Base-by-base conservation (phyloP, 2,797 vertebrate species). In the Babyrousa celebensis region DNA sequence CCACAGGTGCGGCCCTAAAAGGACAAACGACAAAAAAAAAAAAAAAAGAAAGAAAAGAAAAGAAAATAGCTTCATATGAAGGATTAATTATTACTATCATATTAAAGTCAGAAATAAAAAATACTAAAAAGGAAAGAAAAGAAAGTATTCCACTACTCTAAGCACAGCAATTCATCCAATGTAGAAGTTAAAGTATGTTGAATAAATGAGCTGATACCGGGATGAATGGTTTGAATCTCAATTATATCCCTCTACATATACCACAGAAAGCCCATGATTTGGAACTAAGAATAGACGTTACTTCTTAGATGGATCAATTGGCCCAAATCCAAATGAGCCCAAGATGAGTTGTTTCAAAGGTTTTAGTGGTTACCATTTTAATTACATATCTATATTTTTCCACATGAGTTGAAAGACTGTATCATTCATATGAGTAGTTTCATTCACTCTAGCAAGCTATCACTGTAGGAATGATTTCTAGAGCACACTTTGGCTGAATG, bases 221-320 rank as follows among this genome's bases (percentile, higher is more conserved):
- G 14, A 74, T 65, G 12, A 91, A 74, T 77, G 32, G 18, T 70
- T 89, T 93, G 25, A 84, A 91, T 90, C 32, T 80, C 70, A 20
- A n/a, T 72, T 94, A 29, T 82, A 16, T 67, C 7, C 72, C 23
- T 87, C 4, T 89, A 1, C 71, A 56, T 85, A 80, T 40, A 74
- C 84, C 23, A 78, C 63, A 89, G 16, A 89, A 95, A 71, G 71
- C 16, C 21, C 62, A 29, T 86, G 18, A 79, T 93, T 78, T 96
- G 5, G 36, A 96, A 89, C 16, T 78, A 89, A 78, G 52, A 87
- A 77, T 83, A 20, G 84, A 70, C n/a, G 21, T 63, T 85, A 72
- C 75, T 95, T 94, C 29, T 91, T 91, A 95, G 36, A 74, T 87
- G 79, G 6, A 83, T 93, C 11, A 80, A 72, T 88, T 94, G 52